phyloP scores from a whole-genome alignment of 2,888 invertebrate species.

The Caenorhabditis drosophilae region DNA sequence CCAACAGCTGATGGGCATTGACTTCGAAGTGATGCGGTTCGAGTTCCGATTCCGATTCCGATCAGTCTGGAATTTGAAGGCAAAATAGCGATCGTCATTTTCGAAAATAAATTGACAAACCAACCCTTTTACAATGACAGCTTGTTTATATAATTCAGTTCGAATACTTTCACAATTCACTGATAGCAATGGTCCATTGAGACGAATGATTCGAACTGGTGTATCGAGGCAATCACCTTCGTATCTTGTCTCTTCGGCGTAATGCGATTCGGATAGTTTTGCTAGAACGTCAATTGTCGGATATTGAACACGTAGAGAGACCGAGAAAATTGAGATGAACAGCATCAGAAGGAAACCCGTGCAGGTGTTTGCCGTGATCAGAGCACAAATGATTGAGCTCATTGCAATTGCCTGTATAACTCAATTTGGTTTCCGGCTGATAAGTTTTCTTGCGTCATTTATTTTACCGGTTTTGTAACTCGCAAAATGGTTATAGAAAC shows the following conservation, averaged over 20 bases:
- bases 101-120: neutral
- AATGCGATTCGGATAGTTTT: conserved; percentile 24
- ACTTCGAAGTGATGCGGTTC: conserved; percentile 49
- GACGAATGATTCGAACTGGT: conserved; percentile 40
- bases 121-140: conserved; percentile 45
- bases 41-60: conserved; percentile 52
- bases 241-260: conserved; percentile 35
- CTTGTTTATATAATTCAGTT: conserved; percentile 37
- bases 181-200: conserved; percentile 39
- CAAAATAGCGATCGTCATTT: too few species aligned
- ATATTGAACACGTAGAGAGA: conserved; percentile 38
- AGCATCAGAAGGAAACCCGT: conserved; percentile 39
- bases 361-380: conserved; percentile 39
- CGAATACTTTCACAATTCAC: conserved; percentile 39
- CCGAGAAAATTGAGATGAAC: conserved; percentile 29
- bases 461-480: too few species aligned
- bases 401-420: conserved; percentile 22
- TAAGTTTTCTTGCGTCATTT: too few species aligned
- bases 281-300: conserved; percentile 26
- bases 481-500: too few species aligned
- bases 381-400: conserved; percentile 27
- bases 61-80: conserved; percentile 27
- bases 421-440: neutral
- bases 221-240: conserved; percentile 49
- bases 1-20: conserved; percentile 38